These are phyloP conservation scores for Gallinago jamesoni DNA, from an alignment of 2,113 vertebrate genomes.

Conservation along the genomic window DNA sequence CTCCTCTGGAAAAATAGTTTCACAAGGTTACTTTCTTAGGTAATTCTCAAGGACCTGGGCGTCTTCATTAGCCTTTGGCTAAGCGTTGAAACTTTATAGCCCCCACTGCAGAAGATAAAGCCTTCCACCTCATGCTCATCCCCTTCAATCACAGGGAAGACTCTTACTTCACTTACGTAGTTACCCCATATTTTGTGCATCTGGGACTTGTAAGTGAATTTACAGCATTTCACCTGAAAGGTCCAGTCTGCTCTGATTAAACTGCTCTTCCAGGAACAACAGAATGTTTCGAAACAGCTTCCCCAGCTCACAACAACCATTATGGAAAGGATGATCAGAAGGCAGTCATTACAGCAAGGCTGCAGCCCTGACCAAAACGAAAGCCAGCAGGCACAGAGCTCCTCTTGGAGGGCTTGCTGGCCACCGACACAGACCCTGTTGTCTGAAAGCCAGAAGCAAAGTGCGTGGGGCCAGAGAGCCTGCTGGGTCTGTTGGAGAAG, in stretches of 20 bases:
- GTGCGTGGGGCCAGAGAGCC: rapidly evolving
- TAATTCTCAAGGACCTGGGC: not conserved
- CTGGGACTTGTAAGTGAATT: not conserved
- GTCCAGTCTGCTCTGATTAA: not conserved
- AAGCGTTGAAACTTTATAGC: not conserved
- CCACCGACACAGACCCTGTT: not conserved
- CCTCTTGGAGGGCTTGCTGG: not conserved
- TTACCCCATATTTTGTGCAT: not conserved
- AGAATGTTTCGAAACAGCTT: not conserved
- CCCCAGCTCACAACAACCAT: not conserved
- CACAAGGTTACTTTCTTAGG: not conserved
- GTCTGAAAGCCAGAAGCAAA: not conserved
- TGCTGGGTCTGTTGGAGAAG: not conserved
- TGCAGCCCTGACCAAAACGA: not conserved
- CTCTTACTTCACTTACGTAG: not conserved
- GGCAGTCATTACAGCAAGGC: not conserved
- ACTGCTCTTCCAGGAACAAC: not conserved
- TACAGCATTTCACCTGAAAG: not conserved
- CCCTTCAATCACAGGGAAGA: not conserved
- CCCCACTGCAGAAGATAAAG: not conserved
- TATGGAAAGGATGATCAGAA: not conserved
- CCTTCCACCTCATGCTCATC: not conserved
- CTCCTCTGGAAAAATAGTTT: not conserved
- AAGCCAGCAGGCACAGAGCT: not conserved
- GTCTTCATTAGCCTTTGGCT: not conserved